phyloP scores from a whole-genome alignment of 2,888 invertebrate species.

The Thelaira solivaga region DNA sequence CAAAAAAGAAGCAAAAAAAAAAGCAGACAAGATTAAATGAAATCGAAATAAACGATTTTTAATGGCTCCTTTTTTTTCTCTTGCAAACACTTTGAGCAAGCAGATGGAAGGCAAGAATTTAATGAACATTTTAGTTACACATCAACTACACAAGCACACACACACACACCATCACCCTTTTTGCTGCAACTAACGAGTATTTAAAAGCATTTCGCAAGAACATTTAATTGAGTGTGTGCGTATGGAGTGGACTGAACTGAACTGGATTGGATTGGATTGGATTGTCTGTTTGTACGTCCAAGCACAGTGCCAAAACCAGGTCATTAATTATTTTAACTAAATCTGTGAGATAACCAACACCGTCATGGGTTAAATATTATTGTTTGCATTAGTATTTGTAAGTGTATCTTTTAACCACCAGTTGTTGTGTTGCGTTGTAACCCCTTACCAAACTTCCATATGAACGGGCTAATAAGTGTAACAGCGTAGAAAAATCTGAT shows the following conservation, averaged over 20 bases:
- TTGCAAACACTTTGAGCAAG: constrained; percentile 5
- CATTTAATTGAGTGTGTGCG: constrained; percentile 29
- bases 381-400: background rate
- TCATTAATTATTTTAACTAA: constrained; percentile 77
- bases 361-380: constrained; percentile 62
- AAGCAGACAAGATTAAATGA: constrained; percentile 74
- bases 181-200: constrained; percentile 50
- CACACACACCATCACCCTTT: background rate
- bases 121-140: constrained; percentile 52
- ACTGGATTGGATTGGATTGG: too few relatives aligned
- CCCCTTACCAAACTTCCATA: constrained; percentile 55
- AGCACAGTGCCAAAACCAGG: constrained; percentile 73
- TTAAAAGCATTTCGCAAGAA: constrained; percentile 46
- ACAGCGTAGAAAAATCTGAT: background rate
- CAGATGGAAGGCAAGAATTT: constrained; percentile 22
- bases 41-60: constrained; percentile 78
- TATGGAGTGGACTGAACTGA: too few relatives aligned
- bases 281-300: constrained; percentile 38
- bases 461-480: constrained; percentile 55
- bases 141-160: constrained; percentile 4
- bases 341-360: constrained; percentile 73
- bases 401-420: constrained; percentile 34
- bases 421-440: constrained; percentile 46
- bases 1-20: background rate
- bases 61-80: constrained; percentile 71